phyloP scores from a whole-genome alignment of 2,888 invertebrate genomes.

The Bombylius major region DNA sequence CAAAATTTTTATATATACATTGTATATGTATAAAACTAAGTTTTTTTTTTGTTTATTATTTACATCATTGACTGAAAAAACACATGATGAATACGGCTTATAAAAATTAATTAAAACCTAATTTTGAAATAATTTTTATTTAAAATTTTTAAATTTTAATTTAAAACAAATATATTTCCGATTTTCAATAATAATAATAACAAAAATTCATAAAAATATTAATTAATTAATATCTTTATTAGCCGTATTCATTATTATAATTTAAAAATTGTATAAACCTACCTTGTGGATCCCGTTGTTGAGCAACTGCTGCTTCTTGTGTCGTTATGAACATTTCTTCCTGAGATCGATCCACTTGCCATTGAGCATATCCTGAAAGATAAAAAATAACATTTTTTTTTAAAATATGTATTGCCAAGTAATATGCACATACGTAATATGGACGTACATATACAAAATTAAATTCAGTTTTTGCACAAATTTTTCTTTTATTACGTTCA shows the following conservation, averaged over 20 bases:
- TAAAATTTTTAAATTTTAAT: too few relatives aligned
- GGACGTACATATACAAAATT: too few relatives aligned
- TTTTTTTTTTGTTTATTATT: too few relatives aligned
- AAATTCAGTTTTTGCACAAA: too few relatives aligned
- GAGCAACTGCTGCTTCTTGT: conserved; percentile 53
- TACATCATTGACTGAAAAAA: too few relatives aligned
- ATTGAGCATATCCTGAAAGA: conserved; percentile 63
- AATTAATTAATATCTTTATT: conserved; percentile 2
- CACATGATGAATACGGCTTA: conserved; percentile 3
- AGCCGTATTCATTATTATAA: conserved; percentile 4
- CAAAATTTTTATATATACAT: too few relatives aligned
- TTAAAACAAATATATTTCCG: too few relatives aligned
- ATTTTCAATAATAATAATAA: too few relatives aligned
- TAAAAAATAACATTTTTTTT: conserved; percentile 1
- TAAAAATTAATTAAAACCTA: conserved; percentile 1
- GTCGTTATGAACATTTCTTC: conserved; percentile 77
- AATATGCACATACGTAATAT: background rate
- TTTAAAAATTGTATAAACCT: conserved; percentile 37
- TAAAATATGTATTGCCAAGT: background rate
- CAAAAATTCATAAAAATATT: too few relatives aligned
- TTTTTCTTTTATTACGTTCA: too few relatives aligned
- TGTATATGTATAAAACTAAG: too few relatives aligned
- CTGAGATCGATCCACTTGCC: conserved; percentile 76
- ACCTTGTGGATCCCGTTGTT: conserved; percentile 84
- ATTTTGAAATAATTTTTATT: background rate